Base-by-base conservation (phyloP, 2,113 vertebrate genomes). In the Polypterus bichir region DNA sequence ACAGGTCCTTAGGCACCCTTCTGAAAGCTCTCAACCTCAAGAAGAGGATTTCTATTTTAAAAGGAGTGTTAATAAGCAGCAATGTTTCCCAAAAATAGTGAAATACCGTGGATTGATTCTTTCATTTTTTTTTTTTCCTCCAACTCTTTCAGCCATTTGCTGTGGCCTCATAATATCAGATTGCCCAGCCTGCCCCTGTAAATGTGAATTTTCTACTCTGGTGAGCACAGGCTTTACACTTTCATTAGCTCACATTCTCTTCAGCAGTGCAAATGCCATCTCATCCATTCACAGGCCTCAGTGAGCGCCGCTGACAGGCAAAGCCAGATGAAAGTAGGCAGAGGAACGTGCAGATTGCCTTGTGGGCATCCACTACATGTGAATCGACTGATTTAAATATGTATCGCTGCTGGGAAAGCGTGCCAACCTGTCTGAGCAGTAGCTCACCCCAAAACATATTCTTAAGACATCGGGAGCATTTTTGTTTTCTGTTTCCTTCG, bases 181-280 rank as follows among this genome's bases (percentile, higher is more conserved):
- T 87, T 90, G 81, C 82, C 63, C 73, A 79, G 80, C 79, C 82
- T 68, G 71, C 75, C 78, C 64, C 65, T 69, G 77, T 83, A 73
- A 86, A 86, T 83, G 85, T 79, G 79, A 86, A 88, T 85, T 89
- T 86, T 90, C 87, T 86, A 78, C 84, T 88, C 81, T 77, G 75
- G 69, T 82, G 79, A 89, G 80, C 81, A 73, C 78, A 79, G 84
- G 79, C 81, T 79, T 87, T 83, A 77, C 80, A 83, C 79, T 84
- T 88, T 89, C 86, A 89, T 91, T 87, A 88, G 87, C 80, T 86
- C 86, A 78, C 80, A 87, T 85, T 84, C 80, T 83, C 75, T 71
- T 77, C 82, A 86, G 79, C 79, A 70, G 86, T 80, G 86, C 82
- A 69, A 73, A 76, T 81, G 81, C 76, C 78, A 74, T 81, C 79